A percentile compares a stretch with the other conserved stretches of the same genome.
Conservation (phyloP, 1,140 invertebrate species). For the Andrena cerasifolii region DNA sequence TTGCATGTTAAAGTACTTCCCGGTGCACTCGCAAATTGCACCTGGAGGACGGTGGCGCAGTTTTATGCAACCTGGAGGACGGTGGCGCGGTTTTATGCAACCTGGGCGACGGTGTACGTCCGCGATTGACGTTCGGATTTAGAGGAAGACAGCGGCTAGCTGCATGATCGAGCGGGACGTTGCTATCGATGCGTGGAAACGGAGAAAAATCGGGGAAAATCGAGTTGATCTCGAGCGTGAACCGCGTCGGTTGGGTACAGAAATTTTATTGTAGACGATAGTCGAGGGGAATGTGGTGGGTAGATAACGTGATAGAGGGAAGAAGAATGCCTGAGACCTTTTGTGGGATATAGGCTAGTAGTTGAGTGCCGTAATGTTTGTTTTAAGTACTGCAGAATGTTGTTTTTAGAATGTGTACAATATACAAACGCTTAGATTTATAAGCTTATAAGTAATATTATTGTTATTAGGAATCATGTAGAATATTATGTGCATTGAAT, state of each 20-base stretch:
- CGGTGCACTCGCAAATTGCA: slow-evolving; percentile 70
- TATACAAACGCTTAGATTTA: too few species aligned
- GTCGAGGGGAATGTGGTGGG: too few species aligned
- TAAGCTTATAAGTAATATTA: too few species aligned
- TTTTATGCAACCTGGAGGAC: slow-evolving; percentile 33
- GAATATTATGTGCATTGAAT: too few species aligned
- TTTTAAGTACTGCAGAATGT: too few species aligned
- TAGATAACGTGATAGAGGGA: too few species aligned
- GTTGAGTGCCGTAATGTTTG: too few species aligned
- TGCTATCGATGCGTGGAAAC: not conserved
- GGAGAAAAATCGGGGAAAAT: slow-evolving; percentile 7
- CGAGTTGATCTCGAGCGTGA: not conserved
- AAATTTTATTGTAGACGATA: too few species aligned
- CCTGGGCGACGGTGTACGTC: slow-evolving; percentile 5
- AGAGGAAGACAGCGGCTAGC: not conserved
- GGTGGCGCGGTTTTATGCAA: slow-evolving; percentile 36
- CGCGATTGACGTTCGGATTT: slow-evolving; percentile 5
- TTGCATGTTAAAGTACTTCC: slow-evolving; percentile 79
- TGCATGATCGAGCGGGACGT: not conserved
- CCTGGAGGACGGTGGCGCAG: not conserved
- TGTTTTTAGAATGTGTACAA: too few species aligned
- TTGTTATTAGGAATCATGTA: too few species aligned
- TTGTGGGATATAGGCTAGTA: too few species aligned
- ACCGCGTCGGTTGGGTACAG: not conserved
- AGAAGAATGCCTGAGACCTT: too few species aligned